Conservation (phyloP, 1,140 invertebrate genomes). For the Zaprionus vittiger region DNA sequence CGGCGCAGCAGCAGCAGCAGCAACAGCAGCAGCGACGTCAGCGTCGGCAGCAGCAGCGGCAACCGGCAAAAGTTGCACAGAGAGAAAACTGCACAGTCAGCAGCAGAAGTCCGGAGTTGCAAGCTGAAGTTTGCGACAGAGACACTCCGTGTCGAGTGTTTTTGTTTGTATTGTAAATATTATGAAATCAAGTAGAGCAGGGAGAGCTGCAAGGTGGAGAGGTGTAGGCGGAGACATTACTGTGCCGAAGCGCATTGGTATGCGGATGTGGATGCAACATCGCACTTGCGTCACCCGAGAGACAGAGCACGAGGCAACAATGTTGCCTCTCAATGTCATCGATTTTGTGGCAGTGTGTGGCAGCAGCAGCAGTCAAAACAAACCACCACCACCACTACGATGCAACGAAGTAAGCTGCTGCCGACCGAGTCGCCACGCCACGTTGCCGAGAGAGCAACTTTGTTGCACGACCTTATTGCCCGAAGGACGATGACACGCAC, state of each 20-base stretch:
- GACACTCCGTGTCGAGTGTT: slow-evolving; percentile 30
- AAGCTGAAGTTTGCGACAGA: neutral
- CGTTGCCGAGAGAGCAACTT: slow-evolving; percentile 62
- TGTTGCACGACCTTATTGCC: slow-evolving; percentile 78
- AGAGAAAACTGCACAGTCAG: slow-evolving; percentile 44
- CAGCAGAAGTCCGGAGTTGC: slow-evolving; percentile 24
- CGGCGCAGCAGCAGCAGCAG: slow-evolving; percentile 34
- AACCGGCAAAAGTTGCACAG: slow-evolving; percentile 48
- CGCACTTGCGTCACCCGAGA: slow-evolving; percentile 27
- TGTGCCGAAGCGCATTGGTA: slow-evolving; percentile 25
- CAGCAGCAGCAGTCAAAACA: slow-evolving; percentile 57
- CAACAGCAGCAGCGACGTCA: slow-evolving; percentile 7
- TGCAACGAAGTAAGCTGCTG: slow-evolving; percentile 29
- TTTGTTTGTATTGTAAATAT: slow-evolving; percentile 71
- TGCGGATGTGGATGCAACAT: slow-evolving; percentile 51
- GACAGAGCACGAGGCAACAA: slow-evolving; percentile 55
- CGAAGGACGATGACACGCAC: slow-evolving; percentile 59
- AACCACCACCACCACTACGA: slow-evolving; percentile 59
- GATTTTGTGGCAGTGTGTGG: slow-evolving; percentile 58
- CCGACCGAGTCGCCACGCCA: neutral
- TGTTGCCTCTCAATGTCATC: slow-evolving; percentile 84
- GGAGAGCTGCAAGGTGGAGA: slow-evolving; percentile 56
- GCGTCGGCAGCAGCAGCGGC: slow-evolving; percentile 16
- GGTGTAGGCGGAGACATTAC: neutral
- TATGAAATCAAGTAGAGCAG: slow-evolving; percentile 48